phyloP scores from a whole-genome alignment of 2,888 invertebrate genomes.

The Ischnura elegans region DNA sequence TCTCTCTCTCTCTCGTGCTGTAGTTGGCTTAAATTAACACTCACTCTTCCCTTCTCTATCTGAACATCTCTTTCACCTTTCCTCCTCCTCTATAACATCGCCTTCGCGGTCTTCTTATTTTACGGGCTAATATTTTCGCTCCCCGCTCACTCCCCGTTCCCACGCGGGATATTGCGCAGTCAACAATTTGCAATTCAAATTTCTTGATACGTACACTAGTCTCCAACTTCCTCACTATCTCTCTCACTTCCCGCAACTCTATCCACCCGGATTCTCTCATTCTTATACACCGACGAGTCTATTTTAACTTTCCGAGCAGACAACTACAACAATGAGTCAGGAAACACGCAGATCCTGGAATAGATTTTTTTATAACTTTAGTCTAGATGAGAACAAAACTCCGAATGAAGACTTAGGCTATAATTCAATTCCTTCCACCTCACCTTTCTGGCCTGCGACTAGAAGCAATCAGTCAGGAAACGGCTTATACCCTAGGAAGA shows the following conservation, averaged over 20 bases:
- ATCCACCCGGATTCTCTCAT: not conserved
- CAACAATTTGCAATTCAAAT: slow-evolving; percentile 41
- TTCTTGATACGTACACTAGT: not conserved
- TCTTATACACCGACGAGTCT: not conserved
- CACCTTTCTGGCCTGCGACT: too few species aligned
- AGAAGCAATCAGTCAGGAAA: too few species aligned
- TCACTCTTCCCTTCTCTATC: not conserved
- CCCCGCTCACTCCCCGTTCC: not conserved
- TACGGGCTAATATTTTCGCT: not conserved
- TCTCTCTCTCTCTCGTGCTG: not conserved
- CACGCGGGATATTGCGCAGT: not conserved
- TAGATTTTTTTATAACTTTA: too few species aligned
- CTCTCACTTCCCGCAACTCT: not conserved
- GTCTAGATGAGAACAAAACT: too few species aligned
- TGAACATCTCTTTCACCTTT: not conserved
- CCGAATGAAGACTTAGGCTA: too few species aligned
- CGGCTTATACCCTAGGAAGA: too few species aligned
- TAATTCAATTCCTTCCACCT: too few species aligned
- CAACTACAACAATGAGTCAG: too few species aligned
- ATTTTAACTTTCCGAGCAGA: not conserved
- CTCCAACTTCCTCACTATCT: not conserved
- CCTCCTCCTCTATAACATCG: not conserved
- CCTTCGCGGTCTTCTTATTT: not conserved
- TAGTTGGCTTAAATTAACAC: not conserved
- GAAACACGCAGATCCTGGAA: too few species aligned